phyloP scores from a whole-genome alignment of 2,113 vertebrate genomes.

The Pica pica region DNA sequence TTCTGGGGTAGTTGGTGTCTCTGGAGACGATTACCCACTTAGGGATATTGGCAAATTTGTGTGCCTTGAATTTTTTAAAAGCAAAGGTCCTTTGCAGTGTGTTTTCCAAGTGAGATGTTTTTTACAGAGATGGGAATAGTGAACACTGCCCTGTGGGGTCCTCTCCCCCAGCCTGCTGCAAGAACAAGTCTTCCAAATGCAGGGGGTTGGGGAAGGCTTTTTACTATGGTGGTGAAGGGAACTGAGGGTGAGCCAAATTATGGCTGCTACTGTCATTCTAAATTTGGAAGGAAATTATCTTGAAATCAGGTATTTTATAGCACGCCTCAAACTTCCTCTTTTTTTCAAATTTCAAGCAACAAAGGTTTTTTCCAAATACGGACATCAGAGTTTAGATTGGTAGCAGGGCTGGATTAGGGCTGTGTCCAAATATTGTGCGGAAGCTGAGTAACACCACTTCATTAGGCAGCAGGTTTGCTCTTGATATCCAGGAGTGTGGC shows the following conservation, averaged over 20 bases:
- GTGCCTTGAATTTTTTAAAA: not conserved
- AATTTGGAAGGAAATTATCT: not conserved
- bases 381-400: not conserved
- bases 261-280: not conserved
- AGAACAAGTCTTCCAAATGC: not conserved
- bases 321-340: not conserved
- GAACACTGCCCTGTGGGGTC: not conserved
- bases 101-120: not conserved
- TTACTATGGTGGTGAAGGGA: fast-evolving
- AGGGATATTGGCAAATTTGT: not conserved
- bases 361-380: fast-evolving
- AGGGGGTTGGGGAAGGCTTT: not conserved
- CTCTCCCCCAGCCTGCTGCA: fast-evolving
- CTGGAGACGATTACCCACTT: not conserved
- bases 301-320: not conserved
- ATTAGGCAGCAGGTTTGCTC: not conserved
- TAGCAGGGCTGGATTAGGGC: not conserved
- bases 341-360: not conserved
- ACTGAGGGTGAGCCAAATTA: not conserved
- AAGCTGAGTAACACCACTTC: not conserved
- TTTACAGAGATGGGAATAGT: not conserved
- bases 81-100: not conserved
- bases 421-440: not conserved
- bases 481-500: not conserved
- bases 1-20: not conserved